Base-by-base conservation (phyloP, 2,113 vertebrate genomes). In the Orientallactaga bullata region DNA sequence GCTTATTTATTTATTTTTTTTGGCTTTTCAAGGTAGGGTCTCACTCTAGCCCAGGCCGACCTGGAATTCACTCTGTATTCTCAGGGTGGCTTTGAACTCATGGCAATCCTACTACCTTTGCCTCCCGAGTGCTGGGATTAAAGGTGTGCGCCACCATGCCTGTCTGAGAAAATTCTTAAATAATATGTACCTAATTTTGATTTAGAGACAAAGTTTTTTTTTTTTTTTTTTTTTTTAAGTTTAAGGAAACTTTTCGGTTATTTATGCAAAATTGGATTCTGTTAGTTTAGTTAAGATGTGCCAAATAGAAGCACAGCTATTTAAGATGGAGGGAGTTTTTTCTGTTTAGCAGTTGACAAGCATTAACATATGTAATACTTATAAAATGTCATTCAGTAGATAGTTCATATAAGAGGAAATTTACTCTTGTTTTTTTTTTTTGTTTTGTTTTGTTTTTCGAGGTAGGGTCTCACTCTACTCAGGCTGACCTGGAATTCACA, bases 261-360 rank as follows among this genome's bases (percentile, higher is more conserved):
- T 26, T 95, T 94, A 73, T 2, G 88, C n/a, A 86, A 71, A 91
- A 51, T 80, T 12, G 76, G 71, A 74, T 95, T 55, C 79, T 42
- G 69, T 87, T 26, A 87, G 32, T 86, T 93, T 85, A 61, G 74
- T 90, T 84, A 76, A 60, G 39, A 51, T 16, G 26, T 28, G 39
- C 18, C 73, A 42, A 61, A 7, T 47, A 28, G 39, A 35, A 88
- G 91, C 93, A 74, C 37, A 88, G 55, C 32, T 47, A 47, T 47
- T 47, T 93, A 42, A 88, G 4, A 79, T 94, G 87, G 87, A 85
- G 42, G 17, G n/a, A 82, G 37, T 23, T 58, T 24, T 12, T 89
- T 92, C 84, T 80, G 51, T 94, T 94, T 66, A 79, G 68, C 32
- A 81, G 30, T 96, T 90, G 61, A 92, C 26, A n/a, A 68, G 5